A percentile compares a stretch with the other conserved stretches of the same genome.
Conservation (phyloP, 2,888 invertebrate genomes). For the Plagodis dolabraria region DNA sequence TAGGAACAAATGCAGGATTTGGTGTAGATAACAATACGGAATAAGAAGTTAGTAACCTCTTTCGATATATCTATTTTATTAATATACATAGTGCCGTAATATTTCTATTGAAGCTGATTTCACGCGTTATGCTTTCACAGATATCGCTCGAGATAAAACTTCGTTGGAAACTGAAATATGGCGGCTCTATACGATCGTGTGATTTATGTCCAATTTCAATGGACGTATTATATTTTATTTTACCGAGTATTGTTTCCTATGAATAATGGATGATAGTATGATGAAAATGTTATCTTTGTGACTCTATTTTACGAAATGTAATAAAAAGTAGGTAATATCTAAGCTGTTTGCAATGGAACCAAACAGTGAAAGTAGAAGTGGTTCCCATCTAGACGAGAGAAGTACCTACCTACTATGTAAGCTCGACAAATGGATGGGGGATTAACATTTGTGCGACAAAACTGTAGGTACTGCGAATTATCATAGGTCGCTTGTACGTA, state of each 20-base stretch:
- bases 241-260: neutral
- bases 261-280: neutral
- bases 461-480: too few relatives aligned
- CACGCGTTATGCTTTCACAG: conserved; percentile 1
- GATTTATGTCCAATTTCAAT: conserved; percentile 12
- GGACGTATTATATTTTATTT: conserved; percentile 1
- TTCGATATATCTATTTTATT: neutral
- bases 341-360: too few relatives aligned
- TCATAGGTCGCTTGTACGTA: too few relatives aligned
- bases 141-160: conserved; percentile 6
- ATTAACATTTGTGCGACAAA: too few relatives aligned
- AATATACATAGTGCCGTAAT: neutral
- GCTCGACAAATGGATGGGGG: too few relatives aligned
- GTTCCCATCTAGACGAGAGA: too few relatives aligned
- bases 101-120: conserved; percentile 16
- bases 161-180: conserved; percentile 11
- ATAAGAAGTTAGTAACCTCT: neutral
- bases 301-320: too few relatives aligned
- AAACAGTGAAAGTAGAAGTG: too few relatives aligned
- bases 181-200: conserved; percentile 13
- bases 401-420: too few relatives aligned
- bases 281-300: neutral
- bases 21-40: too few relatives aligned
- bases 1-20: too few relatives aligned
- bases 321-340: too few relatives aligned